Conservation (phyloP, 2,797 vertebrate species). For the Pangasius larnaudii region DNA sequence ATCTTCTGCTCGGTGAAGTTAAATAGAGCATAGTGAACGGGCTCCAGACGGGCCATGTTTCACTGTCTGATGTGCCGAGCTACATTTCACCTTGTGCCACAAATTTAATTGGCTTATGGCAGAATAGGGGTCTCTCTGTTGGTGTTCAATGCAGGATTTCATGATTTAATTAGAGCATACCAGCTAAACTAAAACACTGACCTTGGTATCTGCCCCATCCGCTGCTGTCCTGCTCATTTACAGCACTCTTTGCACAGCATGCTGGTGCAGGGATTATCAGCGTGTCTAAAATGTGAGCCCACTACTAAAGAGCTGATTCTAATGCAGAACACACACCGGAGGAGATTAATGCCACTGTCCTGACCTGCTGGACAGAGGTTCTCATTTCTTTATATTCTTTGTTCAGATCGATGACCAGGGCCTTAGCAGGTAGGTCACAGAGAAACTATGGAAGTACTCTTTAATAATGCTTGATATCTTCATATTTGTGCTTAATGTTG, state of each 20-base stretch:
- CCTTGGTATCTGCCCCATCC: constrained; percentile 66
- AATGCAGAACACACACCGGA: constrained; percentile 63
- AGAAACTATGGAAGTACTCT: constrained; percentile 18
- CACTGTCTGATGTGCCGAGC: constrained; percentile 39
- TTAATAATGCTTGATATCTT: background rate
- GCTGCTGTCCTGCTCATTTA: constrained; percentile 42
- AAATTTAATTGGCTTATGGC: constrained; percentile 67
- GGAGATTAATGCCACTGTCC: constrained; percentile 69
- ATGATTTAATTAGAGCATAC: constrained; percentile 74
- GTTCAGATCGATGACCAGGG: constrained; percentile 63
- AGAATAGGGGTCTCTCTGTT: constrained; percentile 52
- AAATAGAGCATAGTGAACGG: constrained; percentile 46
- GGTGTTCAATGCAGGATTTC: constrained; percentile 49
- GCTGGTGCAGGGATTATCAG: constrained; percentile 57
- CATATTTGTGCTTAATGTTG: background rate
- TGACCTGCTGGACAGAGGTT: constrained; percentile 66
- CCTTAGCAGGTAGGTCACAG: constrained; percentile 50
- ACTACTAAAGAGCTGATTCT: constrained; percentile 62
- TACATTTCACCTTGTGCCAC: constrained; percentile 58
- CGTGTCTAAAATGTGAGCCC: constrained; percentile 50
- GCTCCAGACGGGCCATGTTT: constrained; percentile 31
- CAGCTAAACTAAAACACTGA: constrained; percentile 78
- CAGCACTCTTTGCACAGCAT: constrained; percentile 48
- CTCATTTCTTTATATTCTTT: constrained; percentile 65
- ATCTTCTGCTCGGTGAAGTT: constrained; percentile 33